A percentile compares a stretch with the other conserved stretches of the same genome.
Conservation (phyloP, 1,140 invertebrate genomes). For the Maniola jurtina region DNA sequence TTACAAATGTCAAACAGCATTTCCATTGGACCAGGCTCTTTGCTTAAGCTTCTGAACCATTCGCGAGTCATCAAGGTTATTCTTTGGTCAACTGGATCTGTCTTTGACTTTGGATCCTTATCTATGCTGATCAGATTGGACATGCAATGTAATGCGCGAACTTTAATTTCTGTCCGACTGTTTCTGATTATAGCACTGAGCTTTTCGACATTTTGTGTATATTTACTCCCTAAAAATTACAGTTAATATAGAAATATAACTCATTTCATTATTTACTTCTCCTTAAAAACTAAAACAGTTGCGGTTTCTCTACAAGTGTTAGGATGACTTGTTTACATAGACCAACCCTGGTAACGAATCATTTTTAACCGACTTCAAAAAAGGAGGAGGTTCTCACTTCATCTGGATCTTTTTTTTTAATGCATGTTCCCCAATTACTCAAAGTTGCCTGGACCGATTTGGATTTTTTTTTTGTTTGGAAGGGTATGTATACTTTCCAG, state of each 20-base stretch:
- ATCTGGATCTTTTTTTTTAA: no score
- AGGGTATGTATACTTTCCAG: no score
- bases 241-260: conserved; percentile 1
- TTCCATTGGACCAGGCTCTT: conserved; percentile 59
- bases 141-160: conserved; percentile 81
- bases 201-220: conserved; percentile 76
- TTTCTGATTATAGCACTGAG: conserved; percentile 78
- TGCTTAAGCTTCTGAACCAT: conserved; percentile 77
- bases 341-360: no score
- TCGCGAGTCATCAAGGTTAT: conserved; percentile 73
- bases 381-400: no score
- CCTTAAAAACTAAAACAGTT: no score
- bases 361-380: no score
- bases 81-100: conserved; percentile 60
- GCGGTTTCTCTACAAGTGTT: no score
- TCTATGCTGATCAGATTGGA: conserved; percentile 78
- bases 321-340: no score
- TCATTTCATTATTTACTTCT: neutral
- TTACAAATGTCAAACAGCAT: conserved; percentile 75
- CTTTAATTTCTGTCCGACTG: conserved; percentile 80
- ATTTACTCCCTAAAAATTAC: conserved; percentile 61
- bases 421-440: no score
- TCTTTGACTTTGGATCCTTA: conserved; percentile 38
- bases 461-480: no score
- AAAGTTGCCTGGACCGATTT: no score